A percentile compares a stretch with the other conserved stretches of the same genome.
These are phyloP conservation scores for Sphaeramia orbicularis DNA, from an alignment of 2,797 vertebrate species.

Conservation along the genomic window DNA sequence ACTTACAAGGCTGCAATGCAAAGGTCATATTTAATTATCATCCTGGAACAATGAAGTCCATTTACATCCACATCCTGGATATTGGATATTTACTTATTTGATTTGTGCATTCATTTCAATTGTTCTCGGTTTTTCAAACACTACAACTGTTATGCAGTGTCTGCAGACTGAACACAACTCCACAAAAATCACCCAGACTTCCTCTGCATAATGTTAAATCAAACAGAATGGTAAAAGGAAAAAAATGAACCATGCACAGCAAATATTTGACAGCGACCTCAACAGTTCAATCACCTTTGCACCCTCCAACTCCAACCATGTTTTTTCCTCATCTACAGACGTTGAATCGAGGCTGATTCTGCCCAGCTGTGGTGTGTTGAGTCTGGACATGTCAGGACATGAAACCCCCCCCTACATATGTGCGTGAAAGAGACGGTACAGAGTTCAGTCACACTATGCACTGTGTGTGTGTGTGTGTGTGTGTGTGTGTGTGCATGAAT, in stretches of 20 bases:
- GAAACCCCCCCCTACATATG: slow-evolving; percentile 14
- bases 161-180: no score
- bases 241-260: neutral
- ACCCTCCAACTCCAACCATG: slow-evolving; percentile 2
- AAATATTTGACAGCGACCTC: neutral
- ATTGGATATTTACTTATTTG: no score
- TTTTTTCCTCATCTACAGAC: slow-evolving; percentile 22
- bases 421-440: slow-evolving; percentile 11
- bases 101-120: no score
- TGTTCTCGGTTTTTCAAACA: no score
- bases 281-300: slow-evolving; percentile 3
- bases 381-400: slow-evolving; percentile 62
- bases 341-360: slow-evolving; percentile 47
- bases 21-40: no score
- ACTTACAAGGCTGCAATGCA: no score
- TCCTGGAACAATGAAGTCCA: no score
- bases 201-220: neutral
- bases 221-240: neutral
- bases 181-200: neutral
- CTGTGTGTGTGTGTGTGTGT: slow-evolving; percentile 12
- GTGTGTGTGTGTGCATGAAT: slow-evolving; percentile 33
- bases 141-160: no score
- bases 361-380: slow-evolving; percentile 57
- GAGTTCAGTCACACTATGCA: slow-evolving; percentile 8
- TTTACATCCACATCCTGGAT: no score